Percentiles rank a stretch among this genome's conserved stretches.
Conservation (phyloP, 1,140 invertebrate species). For the Octopus bimaculoides region DNA sequence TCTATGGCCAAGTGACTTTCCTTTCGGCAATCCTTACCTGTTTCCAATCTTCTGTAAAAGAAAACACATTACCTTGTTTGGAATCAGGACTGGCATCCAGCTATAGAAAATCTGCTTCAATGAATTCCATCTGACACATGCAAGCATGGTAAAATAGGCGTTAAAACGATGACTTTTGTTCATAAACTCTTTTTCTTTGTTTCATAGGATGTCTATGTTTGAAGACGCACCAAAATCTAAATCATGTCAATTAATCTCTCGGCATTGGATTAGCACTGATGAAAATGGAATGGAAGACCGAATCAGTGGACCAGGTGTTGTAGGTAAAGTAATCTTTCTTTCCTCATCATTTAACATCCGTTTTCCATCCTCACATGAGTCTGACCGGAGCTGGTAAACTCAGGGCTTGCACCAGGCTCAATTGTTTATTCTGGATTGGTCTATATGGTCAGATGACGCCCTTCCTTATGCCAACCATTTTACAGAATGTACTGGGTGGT, state of each 20-base stretch:
- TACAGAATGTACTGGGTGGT: not conserved
- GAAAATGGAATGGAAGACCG: conserved; percentile 40
- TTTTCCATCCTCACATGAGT: not conserved
- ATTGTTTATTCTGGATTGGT: not conserved
- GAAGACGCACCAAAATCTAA: conserved; percentile 16
- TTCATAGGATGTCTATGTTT: conserved; percentile 31
- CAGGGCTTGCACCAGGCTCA: not conserved
- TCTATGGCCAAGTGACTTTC: too few relatives aligned
- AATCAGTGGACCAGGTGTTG: conserved; percentile 48
- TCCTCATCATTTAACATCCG: not conserved
- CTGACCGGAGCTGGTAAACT: not conserved
- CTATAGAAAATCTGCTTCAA: not conserved
- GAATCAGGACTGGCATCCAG: too few relatives aligned
- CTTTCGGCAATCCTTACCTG: too few relatives aligned
- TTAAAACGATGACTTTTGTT: not conserved
- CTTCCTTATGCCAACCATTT: not conserved
- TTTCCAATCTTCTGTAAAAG: too few relatives aligned
- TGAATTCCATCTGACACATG: too few relatives aligned
- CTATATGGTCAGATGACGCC: not conserved
- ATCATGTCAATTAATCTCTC: conserved; percentile 40
- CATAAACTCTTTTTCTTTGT: not conserved
- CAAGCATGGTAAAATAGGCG: too few relatives aligned
- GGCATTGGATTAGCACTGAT: conserved; percentile 48
- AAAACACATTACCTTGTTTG: too few relatives aligned
- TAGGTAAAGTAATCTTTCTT: conserved; percentile 30